Conservation (phyloP, 2,797 vertebrate species). For the Brotogeris chrysoptera region DNA sequence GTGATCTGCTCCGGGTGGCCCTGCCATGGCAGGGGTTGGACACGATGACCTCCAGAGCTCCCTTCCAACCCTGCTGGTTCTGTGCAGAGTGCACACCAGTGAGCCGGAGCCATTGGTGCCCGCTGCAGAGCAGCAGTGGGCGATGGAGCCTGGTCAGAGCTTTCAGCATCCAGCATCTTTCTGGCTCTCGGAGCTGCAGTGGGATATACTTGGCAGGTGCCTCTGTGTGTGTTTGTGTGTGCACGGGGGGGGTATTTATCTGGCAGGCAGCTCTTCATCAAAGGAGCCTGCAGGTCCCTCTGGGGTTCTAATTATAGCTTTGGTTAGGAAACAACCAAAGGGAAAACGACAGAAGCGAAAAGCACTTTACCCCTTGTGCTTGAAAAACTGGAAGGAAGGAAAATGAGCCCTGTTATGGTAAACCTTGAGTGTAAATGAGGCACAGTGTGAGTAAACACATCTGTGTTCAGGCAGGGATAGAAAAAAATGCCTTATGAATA, state of each 20-base stretch:
- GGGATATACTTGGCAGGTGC: conserved; percentile 13
- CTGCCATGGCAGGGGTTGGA: not conserved
- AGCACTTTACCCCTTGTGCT: not conserved
- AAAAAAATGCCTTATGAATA: conserved; percentile 6
- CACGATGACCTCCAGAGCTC: not conserved
- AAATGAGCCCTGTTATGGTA: conserved; percentile 55
- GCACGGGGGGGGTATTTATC: conserved; percentile 31
- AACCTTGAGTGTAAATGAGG: conserved; percentile 70
- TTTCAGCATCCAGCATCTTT: conserved; percentile 16
- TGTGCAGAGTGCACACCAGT: not conserved
- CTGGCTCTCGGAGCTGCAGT: not conserved
- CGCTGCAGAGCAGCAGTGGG: not conserved
- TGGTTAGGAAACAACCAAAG: conserved; percentile 53
- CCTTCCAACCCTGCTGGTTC: not conserved
- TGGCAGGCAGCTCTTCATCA: conserved; percentile 60
- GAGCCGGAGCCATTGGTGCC: not conserved
- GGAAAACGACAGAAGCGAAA: conserved; percentile 34
- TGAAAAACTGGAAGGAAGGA: conserved; percentile 18
- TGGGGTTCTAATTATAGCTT: conserved; percentile 70
- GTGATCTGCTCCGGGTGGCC: not conserved
- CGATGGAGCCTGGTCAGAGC: not conserved
- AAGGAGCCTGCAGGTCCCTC: conserved; percentile 47
- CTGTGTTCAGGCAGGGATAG: conserved; percentile 57
- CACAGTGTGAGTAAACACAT: conserved; percentile 77
- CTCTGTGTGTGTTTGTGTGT: not conserved